These are phyloP conservation scores for Pluvialis apricaria DNA, from an alignment of 2,113 vertebrate genomes.

Conservation along the genomic window DNA sequence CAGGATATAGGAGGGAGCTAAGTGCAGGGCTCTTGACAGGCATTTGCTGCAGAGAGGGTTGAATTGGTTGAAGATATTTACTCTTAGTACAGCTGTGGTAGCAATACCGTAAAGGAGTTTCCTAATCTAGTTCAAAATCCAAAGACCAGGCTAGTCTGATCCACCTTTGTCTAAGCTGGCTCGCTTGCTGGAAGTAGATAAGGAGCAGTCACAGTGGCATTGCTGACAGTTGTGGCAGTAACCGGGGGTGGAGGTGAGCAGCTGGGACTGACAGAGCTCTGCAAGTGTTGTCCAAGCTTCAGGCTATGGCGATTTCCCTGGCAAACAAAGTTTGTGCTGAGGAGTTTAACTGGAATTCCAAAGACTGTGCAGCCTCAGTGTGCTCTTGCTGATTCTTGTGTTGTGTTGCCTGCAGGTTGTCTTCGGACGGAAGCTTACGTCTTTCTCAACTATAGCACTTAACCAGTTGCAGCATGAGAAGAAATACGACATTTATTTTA, in stretches of 20 bases:
- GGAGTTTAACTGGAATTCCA: neutral
- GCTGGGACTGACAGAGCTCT: neutral
- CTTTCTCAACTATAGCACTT: constrained; percentile 81
- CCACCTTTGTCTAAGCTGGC: neutral
- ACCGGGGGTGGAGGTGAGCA: neutral
- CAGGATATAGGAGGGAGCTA: neutral
- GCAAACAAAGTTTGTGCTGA: neutral
- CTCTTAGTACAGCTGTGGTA: neutral
- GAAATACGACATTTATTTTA: constrained; percentile 90
- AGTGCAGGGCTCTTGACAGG: neutral
- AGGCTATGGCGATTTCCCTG: neutral
- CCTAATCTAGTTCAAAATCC: neutral
- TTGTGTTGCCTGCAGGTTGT: constrained; percentile 80
- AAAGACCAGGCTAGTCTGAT: neutral
- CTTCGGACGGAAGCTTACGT: constrained; percentile 82
- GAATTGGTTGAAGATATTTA: neutral
- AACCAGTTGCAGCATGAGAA: constrained; percentile 87
- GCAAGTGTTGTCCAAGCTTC: neutral
- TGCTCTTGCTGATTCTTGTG: neutral
- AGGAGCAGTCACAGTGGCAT: neutral
- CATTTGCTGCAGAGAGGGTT: neutral
- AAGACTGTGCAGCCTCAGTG: rapidly evolving
- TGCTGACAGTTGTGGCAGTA: neutral
- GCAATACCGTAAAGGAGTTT: neutral
- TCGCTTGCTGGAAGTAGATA: neutral